Base-by-base conservation (phyloP, 1,140 invertebrate species). In the Pseudomyrmex dendroicus region DNA sequence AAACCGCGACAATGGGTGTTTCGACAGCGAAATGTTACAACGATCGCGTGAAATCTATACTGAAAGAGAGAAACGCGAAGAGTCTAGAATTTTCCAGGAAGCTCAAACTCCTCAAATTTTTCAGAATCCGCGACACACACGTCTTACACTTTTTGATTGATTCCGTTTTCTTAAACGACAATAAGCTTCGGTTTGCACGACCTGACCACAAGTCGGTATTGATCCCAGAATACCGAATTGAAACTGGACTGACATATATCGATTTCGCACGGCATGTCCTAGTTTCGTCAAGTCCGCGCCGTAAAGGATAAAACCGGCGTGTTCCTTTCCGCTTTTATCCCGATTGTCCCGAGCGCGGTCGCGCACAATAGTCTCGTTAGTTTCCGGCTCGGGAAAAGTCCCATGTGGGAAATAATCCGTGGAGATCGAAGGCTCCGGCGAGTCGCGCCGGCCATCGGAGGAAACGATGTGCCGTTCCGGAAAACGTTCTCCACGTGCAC, bases 211-310 rank as follows among this genome's bases (percentile, higher is more conserved):
- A 35, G 35, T 35, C 5, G 54, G n/a, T 90, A 91, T 91, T 88
- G 90, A 91, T 91, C 85, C 5, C 73, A 62, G 44, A 83, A 85
- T 88, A 83, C 85, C 82, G 83, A 91, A 91, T 91, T 86, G 90
- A 90, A 90, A 89, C 83, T 89, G 89, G 80, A 90, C 85, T 87
- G 84, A 89, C 85, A 70, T 90, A 70, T 90, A 90, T 91, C 88
- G 90, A 90, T 90, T 89, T 61, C 66, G 35, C 35, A 83, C 67
- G 25, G 72, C 17, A 67, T 86, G 91, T 89, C 91, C 91, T 90
- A 92, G 77, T 92, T 92, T 89, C 86, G 62, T 87, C 82, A 73
- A 90, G 84, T 84, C 87, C 77, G 68, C 62, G 68, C 62, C 52
- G 56, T 84, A 84, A 89, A 91, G 86, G 90, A 90, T 88, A 88